These are phyloP conservation scores for Eulemur macaco DNA, from an alignment of 2,113 vertebrate species.

Conservation along the genomic window DNA sequence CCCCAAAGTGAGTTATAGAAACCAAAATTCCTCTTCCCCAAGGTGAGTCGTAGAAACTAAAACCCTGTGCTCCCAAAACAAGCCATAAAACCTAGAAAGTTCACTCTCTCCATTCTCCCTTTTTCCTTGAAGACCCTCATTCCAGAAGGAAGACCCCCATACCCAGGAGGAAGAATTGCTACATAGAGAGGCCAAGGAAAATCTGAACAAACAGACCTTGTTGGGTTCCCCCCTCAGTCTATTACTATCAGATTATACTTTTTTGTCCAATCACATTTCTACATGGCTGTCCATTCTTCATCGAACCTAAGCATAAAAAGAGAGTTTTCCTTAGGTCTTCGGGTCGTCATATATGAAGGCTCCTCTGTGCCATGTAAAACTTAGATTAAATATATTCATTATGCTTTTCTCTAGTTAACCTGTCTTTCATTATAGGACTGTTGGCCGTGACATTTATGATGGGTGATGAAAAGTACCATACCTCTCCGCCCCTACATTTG, in stretches of 20 bases:
- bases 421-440: neutral
- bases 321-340: neutral
- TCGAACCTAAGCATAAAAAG: neutral
- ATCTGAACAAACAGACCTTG: neutral
- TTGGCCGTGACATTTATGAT: neutral
- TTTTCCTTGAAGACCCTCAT: neutral
- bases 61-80: neutral
- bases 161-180: neutral
- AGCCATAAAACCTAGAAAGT: neutral
- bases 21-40: neutral
- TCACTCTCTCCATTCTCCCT: neutral
- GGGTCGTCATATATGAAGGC: neutral
- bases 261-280: neutral
- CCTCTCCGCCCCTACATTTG: neutral
- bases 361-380: neutral
- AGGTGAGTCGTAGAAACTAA: neutral
- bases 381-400: neutral
- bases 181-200: neutral
- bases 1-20: neutral
- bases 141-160: neutral
- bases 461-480: neutral
- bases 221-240: neutral
- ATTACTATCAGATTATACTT: neutral
- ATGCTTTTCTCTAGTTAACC: neutral
- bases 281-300: neutral